Percentiles rank a stretch among this genome's conserved stretches.
Evolutionary conservation across 1,140 invertebrate genomes (phyloP).

Genomic region (Zaprionus ghesquierei): DNA sequence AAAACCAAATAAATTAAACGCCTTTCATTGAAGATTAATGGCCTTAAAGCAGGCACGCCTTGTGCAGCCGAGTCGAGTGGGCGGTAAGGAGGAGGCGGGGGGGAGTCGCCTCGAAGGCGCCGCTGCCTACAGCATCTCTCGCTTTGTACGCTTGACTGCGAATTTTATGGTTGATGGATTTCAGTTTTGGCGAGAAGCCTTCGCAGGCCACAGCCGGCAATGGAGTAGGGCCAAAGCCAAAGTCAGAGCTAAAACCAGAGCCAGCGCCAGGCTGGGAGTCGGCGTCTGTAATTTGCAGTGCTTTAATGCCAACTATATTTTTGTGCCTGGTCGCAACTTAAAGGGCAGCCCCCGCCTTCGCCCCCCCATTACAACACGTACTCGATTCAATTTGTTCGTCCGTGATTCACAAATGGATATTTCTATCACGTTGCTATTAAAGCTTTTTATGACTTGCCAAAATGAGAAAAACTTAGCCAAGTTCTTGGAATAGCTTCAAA

Average conservation of each 20-base stretch:
- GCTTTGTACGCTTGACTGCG: conserved; percentile 76
- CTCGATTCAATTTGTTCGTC: conserved; percentile 63
- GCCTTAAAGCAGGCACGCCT: conserved; percentile 57
- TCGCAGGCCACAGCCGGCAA: conserved; percentile 3
- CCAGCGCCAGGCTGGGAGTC: neutral
- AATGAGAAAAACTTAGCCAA: neutral
- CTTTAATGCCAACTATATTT: conserved; percentile 51
- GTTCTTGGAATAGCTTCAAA: neutral
- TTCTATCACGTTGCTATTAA: conserved; percentile 54
- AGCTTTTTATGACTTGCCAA: conserved; percentile 9
- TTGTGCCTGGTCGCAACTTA: conserved; percentile 30
- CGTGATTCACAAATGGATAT: conserved; percentile 55
- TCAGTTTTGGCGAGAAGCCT: conserved; percentile 42
- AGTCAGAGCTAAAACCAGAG: neutral
- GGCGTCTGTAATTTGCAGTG: conserved; percentile 24
- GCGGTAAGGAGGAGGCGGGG: neutral
- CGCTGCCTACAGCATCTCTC: conserved; percentile 35
- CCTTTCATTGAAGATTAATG: conserved; percentile 81
- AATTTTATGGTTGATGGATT: conserved; percentile 78
- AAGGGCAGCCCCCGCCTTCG: too few species aligned
- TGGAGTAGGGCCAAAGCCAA: neutral
- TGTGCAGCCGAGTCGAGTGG: conserved; percentile 31
- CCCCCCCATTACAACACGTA: conserved; percentile 61
- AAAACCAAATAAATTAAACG: conserved; percentile 80
- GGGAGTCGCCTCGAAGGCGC: conserved; percentile 1